Conservation (phyloP, 2,888 invertebrate genomes). For the Ophonus ardosiacus region DNA sequence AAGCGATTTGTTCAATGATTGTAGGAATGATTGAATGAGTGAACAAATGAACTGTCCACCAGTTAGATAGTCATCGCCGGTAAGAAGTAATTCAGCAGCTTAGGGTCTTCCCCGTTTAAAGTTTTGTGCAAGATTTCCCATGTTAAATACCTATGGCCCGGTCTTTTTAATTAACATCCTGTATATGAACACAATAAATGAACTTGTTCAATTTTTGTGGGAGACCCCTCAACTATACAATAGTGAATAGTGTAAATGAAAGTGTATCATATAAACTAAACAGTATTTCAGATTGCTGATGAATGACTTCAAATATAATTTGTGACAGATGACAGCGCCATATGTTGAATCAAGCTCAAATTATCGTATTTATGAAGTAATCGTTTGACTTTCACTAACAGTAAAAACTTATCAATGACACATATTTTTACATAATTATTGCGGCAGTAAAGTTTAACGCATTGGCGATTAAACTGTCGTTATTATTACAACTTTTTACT, state of each 20-base stretch:
- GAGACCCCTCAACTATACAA: neutral
- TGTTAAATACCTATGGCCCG: no score
- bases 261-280: neutral
- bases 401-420: conserved; percentile 41
- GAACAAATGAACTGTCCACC: no score
- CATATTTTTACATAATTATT: conserved; percentile 24
- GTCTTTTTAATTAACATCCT: no score
- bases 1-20: no score
- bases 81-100: no score
- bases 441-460: neutral
- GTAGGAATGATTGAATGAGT: no score
- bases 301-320: neutral
- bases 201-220: neutral
- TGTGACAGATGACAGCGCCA: conserved; percentile 25
- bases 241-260: no score
- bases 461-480: neutral
- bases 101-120: no score
- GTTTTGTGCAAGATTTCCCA: no score
- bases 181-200: neutral
- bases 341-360: conserved; percentile 19
- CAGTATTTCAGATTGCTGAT: neutral
- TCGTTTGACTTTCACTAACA: conserved; percentile 35
- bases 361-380: conserved; percentile 34
- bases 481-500: neutral
- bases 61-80: no score